Percentiles rank a stretch among this genome's conserved stretches.
Conservation (phyloP, 2,113 vertebrate species). For the Campylomormyrus tamandua region DNA sequence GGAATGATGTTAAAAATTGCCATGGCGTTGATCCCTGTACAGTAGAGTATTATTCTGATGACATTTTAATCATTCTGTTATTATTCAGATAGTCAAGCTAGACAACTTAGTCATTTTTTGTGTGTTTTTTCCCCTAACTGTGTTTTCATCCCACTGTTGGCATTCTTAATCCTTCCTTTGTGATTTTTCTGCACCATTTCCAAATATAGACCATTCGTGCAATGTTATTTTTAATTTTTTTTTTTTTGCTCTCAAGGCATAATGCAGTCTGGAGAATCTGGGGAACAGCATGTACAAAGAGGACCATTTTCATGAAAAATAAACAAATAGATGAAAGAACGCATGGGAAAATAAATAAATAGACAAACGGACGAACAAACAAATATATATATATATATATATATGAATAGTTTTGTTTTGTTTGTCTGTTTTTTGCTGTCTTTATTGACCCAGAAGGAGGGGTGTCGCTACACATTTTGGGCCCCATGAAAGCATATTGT, state of each 20-base stretch:
- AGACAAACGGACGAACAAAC: no score
- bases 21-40: not conserved
- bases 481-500: no score
- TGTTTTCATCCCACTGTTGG: not conserved
- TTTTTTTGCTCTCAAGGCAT: not conserved
- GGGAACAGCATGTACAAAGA: not conserved
- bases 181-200: not conserved
- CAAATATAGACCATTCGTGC: not conserved
- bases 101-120: not conserved
- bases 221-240: no score
- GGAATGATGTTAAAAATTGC: not conserved
- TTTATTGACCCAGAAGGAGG: not conserved
- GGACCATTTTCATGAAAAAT: not conserved
- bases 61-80: not conserved
- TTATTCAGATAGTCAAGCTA: not conserved
- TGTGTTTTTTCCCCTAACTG: not conserved
- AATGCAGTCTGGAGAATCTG: not conserved
- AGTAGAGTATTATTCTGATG: not conserved
- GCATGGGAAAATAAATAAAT: no score
- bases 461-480: no score
- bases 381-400: no score
- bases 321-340: no score
- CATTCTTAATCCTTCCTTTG: not conserved
- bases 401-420: not conserved
- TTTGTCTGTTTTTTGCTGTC: not conserved